Evolutionary conservation across 1,140 invertebrate species (phyloP).

Genomic region (Littorina saxatilis): DNA sequence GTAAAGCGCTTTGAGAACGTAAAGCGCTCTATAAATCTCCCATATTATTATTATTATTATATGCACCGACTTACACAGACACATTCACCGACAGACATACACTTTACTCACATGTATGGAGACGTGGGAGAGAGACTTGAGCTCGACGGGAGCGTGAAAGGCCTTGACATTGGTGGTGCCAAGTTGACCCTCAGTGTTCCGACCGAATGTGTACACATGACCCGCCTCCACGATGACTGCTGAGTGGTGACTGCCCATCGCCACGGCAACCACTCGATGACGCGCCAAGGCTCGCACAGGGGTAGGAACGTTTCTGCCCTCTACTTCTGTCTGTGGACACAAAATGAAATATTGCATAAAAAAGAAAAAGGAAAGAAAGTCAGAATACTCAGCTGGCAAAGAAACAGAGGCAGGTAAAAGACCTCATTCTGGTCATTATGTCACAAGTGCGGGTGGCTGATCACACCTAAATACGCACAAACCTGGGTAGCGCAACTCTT

Average conservation of each 20-base stretch:
- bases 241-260: slow-evolving; percentile 80
- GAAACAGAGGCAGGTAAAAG: no score
- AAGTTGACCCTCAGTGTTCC: slow-evolving; percentile 80
- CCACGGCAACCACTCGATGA: slow-evolving; percentile 77
- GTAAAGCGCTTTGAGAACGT: no score
- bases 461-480: no score
- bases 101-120: slow-evolving; percentile 79
- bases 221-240: slow-evolving; percentile 82
- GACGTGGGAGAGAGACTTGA: slow-evolving; percentile 78
- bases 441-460: no score
- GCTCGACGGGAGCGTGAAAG: slow-evolving; percentile 75
- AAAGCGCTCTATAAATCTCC: no score
- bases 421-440: no score
- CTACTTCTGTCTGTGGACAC: slow-evolving; percentile 74
- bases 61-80: no score
- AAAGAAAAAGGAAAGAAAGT: no score
- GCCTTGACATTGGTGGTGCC: slow-evolving; percentile 77
- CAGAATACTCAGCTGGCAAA: no score
- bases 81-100: no score
- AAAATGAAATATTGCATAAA: background rate
- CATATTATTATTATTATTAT: no score
- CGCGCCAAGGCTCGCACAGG: slow-evolving; percentile 73
- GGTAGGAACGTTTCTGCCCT: slow-evolving; percentile 76
- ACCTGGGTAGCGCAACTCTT: no score
- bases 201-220: slow-evolving; percentile 82